Evolutionary conservation across 2,888 invertebrate genomes (phyloP), one percentile per base, ranked within the genome.

Genomic region (Teinopalpus imperialis): DNA sequence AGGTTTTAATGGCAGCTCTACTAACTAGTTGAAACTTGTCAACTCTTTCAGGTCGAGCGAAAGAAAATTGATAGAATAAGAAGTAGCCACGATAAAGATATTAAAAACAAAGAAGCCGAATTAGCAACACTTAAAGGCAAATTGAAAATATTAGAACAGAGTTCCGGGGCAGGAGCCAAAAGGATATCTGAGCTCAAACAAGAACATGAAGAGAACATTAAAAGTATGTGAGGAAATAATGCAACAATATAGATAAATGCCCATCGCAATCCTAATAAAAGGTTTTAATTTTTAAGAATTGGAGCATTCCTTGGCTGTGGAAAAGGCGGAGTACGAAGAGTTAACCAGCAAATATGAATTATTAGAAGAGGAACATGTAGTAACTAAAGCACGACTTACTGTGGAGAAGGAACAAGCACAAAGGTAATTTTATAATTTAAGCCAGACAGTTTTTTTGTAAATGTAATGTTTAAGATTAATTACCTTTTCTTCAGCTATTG

Each of bases 301-400:
- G 44, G 94, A 95, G 69, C 89, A 90, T 57, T 91, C 93, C 18
- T 67, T 95, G 24, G 89, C 90, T 10, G 90, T 88, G 35, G 94
- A 94, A 67, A 92, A 91, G 52, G 92, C 93, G 53, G 94, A 95
- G 54, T 94, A 94, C 67, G 93, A 94, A 34, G 95, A 95, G 59
- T 82, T 97, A 41, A 95, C 94, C 18, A 90, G 92, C 9, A 95
- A 95, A 74, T 96, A 95, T 77, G 96, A 96, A 73, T 90, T 94
- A 49, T 77, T 97, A 23, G 94, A 95, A 69, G 96, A 96, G 70
- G 96, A 96, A 64, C 95, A 95, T 57, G 94, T 96, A 0, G 91
- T 95, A 0, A 94, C 94, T 50, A 96, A 95, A 78, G 94, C 95
- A 3, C 93, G 95, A 69, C 81, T 96, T 2, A 94, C 94, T 2